Percentiles rank a stretch among this genome's conserved stretches.
These are phyloP conservation scores for Ibycter americanus DNA, from an alignment of 2,797 vertebrate genomes.

Conservation along the genomic window DNA sequence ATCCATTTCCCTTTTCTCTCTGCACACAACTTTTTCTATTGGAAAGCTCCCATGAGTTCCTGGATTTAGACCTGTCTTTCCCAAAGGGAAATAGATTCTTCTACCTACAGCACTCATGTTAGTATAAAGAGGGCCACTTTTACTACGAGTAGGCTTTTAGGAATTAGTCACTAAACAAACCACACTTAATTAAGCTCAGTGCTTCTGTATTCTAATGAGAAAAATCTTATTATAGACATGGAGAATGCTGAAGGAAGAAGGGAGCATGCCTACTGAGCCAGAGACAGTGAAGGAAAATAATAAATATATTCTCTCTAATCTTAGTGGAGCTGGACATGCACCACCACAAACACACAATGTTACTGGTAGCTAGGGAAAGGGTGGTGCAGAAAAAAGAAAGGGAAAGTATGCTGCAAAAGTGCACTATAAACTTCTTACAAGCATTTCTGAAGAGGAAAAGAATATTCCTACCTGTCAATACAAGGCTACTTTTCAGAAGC, in stretches of 20 bases:
- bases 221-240: not conserved
- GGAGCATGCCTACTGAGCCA: not conserved
- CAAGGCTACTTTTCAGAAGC: not conserved
- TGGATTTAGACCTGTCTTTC: not conserved
- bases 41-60: not conserved
- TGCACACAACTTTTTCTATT: not conserved
- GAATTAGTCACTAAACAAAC: conserved; percentile 15
- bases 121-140: conserved; percentile 17
- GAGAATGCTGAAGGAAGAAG: not conserved
- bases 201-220: not conserved
- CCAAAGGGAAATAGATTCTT: not conserved
- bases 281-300: not conserved
- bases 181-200: not conserved
- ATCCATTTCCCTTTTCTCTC: not conserved
- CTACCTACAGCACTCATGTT: not conserved
- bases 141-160: not conserved
- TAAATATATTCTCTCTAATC: not conserved
- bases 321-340: not conserved
- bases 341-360: not conserved
- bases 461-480: not conserved
- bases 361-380: not conserved
- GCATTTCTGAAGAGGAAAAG: not conserved
- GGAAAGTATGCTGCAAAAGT: not conserved
- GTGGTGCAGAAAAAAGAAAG: not conserved
- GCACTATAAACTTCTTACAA: not conserved